Percentiles rank a stretch among this genome's conserved stretches.
Conservation (phyloP, 2,113 vertebrate species). For the Ceyx cyanopectus region DNA sequence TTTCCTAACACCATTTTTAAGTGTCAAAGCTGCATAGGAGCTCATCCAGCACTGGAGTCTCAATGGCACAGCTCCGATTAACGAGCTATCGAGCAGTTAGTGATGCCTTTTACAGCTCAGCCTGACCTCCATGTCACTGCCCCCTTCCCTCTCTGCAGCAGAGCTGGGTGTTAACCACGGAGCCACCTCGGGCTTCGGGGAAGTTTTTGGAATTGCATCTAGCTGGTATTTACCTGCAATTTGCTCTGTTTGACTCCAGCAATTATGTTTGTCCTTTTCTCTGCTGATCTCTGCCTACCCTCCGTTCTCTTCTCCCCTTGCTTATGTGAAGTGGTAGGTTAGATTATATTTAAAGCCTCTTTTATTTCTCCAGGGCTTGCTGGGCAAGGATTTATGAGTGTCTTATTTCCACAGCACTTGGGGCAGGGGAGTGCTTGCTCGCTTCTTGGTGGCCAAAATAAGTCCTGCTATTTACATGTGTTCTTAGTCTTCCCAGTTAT, state of each 20-base stretch:
- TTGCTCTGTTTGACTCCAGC: constrained; percentile 52
- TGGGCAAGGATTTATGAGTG: constrained; percentile 44
- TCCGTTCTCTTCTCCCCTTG: neutral
- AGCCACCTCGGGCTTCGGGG: neutral
- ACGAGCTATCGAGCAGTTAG: neutral
- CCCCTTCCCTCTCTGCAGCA: neutral
- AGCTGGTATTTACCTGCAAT: constrained; percentile 41
- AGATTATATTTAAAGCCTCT: constrained; percentile 51
- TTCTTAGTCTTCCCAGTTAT: neutral
- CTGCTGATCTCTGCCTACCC: neutral
- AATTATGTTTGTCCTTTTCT: constrained; percentile 56
- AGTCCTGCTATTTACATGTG: neutral
- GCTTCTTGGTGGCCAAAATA: neutral
- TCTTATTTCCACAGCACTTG: constrained; percentile 38
- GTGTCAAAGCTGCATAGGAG: constrained; percentile 28
- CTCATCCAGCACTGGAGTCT: neutral
- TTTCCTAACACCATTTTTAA: constrained; percentile 21
- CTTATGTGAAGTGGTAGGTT: neutral
- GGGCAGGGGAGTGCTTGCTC: neutral
- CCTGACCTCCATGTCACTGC: neutral
- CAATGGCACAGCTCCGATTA: neutral
- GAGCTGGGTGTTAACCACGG: neutral
- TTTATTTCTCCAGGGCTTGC: constrained; percentile 63
- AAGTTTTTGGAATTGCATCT: neutral
- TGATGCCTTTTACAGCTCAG: neutral